phyloP scores from a whole-genome alignment of 2,888 invertebrate genomes.

The Lomographa bimaculata region DNA sequence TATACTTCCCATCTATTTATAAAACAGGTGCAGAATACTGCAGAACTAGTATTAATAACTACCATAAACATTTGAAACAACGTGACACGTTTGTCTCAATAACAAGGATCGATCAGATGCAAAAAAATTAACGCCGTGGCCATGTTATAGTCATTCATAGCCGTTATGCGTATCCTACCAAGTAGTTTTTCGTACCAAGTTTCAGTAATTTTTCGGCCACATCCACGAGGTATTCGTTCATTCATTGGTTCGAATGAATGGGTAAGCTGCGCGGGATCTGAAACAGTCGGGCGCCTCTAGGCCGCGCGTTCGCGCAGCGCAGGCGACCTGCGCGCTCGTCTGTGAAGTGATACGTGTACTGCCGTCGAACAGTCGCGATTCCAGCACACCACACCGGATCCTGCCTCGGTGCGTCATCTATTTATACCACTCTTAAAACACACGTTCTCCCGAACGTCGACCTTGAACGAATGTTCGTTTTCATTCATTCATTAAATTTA shows the following conservation, averaged over 20 bases:
- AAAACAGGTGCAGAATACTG: too few species aligned
- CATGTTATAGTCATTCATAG: constrained; percentile 18
- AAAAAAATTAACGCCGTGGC: constrained; percentile 12
- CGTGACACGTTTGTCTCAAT: too few species aligned
- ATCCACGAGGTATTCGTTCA: constrained; percentile 70
- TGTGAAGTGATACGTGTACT: constrained; percentile 32
- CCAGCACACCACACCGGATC: constrained; percentile 52
- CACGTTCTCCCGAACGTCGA: constrained; percentile 44
- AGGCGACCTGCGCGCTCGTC: constrained; percentile 51
- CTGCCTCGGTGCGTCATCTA: constrained; percentile 66
- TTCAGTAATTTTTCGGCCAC: constrained; percentile 67
- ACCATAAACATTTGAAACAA: constrained; percentile 1
- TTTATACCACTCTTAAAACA: constrained; percentile 48
- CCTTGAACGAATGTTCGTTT: constrained; percentile 59
- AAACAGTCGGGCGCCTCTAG: constrained; percentile 69
- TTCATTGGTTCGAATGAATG: constrained; percentile 76
- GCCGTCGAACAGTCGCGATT: constrained; percentile 13
- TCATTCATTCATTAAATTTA: constrained; percentile 63
- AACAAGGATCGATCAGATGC: constrained; percentile 11
- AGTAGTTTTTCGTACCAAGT: too few species aligned
- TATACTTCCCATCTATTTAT: too few species aligned
- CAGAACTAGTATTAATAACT: too few species aligned
- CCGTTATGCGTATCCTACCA: constrained; percentile 28
- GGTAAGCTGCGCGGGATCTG: constrained; percentile 46
- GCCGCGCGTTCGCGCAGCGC: constrained; percentile 70